Base-by-base conservation (phyloP, 2,888 invertebrate genomes). In the Drosophila niveifrons region DNA sequence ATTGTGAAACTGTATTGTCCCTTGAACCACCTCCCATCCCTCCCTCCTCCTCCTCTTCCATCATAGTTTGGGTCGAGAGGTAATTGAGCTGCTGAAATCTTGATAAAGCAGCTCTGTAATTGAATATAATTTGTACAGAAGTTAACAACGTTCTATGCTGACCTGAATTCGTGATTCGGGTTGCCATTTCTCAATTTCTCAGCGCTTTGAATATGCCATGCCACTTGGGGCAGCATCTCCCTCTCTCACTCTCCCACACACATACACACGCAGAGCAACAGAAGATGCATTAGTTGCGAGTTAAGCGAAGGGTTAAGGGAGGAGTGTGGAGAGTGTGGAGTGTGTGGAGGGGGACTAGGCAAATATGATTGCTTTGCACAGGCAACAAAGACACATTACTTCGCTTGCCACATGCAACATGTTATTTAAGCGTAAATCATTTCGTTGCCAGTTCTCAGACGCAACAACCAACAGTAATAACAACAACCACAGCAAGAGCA, bases 371-470 rank as follows among this genome's bases (percentile, higher is more conserved):
- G 57, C 29, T 28, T 29, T 15, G 28, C n/a, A 18, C n/a, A 18
- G 39, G 34, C 51, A 44, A 51, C 62, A 79, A 41, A 66, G 55
- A 68, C 55, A 63, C 41, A 65, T 55, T 58, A 39, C 66, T 55
- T 43, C 17, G 57, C 66, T 65, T 70, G 73, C 82, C 64, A 66
- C 80, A 77, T 88, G 82, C 88, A 85, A 89, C 85, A 89, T 89
- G 88, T 85, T 89, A 85, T 85, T 85, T 89, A 80, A 82, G 70
- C 89, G 80, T 85, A 85, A 89, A 85, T 89, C 89, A 88, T 88
- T 85, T 79, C 68, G 65, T 66, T 75, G 78, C 71, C 58, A 41
- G 71, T 70, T 71, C 72, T 57, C 71, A 65, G 69, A 65, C 61
- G 53, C 65, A 59, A 34, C 56, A 52, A 51, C 34, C 53, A 57